Base-by-base conservation (phyloP, 2,797 vertebrate species). In the Pelochelys cantorii region DNA sequence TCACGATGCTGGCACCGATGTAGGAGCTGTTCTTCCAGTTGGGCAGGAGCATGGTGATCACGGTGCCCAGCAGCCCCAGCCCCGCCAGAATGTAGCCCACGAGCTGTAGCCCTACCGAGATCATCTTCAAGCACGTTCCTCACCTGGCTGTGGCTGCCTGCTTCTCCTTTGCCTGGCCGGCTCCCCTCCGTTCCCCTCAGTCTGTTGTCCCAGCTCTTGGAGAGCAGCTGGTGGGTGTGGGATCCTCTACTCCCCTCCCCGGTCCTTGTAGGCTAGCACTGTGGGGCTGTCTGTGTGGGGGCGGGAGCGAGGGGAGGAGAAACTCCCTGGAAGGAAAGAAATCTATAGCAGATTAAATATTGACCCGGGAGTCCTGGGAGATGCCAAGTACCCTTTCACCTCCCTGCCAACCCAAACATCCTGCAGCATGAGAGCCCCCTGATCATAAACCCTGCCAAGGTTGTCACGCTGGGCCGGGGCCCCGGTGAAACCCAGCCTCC, bases 1-100 rank as follows among this genome's bases (percentile, higher is more conserved):
- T 99, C 83, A 99, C 98, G 1, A 99, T 99, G 97, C 99, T 99
- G 94, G 99, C 97, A 60, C 99, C 99, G 0, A 99, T 97, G 93
- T 99, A 99, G 65, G 99, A 98, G 4, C 99, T 99, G 22, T 95
- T 98, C 96, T 98, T 98, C 99, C 99, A 99, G 96, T 97, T 98
- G 1, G 99, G 99, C 17, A 99, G 98, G 68, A 99, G 96, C 0
- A 98, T 99, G 97, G 99, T 95, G 0, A 98, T 98, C 95, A 99
- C 88, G 0, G 98, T 99, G 4, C 99, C 99, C 83, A 99, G 87
- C 94, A 99, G 96, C 31, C 99, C 99, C 83, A 99, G 88, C 71
- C 99, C 97, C 56, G 98, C 99, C 95, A 99, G 53, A 80, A 98
- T 88, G 62, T 99, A 99, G 78, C 99, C 99, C 97, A 99, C 97